phyloP scores from a whole-genome alignment of 2,888 invertebrate genomes.

The Meteorus cinctellus region DNA sequence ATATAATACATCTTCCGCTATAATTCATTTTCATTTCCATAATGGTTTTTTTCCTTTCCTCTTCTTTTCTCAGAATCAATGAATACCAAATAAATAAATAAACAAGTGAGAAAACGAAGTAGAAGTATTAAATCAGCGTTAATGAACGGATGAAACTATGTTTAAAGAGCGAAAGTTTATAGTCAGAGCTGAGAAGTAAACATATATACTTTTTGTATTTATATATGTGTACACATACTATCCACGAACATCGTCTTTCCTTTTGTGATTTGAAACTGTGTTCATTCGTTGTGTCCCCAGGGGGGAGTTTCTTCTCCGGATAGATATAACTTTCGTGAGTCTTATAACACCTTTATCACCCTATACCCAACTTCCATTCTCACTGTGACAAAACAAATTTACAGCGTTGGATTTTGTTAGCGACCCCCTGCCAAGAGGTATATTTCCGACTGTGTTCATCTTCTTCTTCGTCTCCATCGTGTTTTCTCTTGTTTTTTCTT shows the following conservation, averaged over 20 bases:
- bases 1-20: background rate
- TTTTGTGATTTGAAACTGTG: constrained; percentile 19
- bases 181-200: background rate
- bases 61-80: background rate
- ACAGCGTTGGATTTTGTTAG: constrained; percentile 49
- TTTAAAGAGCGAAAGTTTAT: constrained; percentile 1
- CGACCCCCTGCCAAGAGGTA: constrained; percentile 50
- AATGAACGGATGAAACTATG: background rate
- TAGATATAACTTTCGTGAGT: constrained; percentile 53
- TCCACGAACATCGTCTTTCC: background rate
- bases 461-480: constrained; percentile 33
- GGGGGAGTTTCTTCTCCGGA: constrained; percentile 35
- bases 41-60: background rate
- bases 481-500: constrained; percentile 15
- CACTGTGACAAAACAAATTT: constrained; percentile 62
- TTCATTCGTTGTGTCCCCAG: constrained; percentile 1
- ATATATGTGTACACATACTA: background rate
- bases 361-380: constrained; percentile 48
- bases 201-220: background rate
- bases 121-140: background rate
- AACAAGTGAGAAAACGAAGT: constrained; percentile 6
- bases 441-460: constrained; percentile 39
- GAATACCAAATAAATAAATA: constrained; percentile 1
- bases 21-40: constrained; percentile 14
- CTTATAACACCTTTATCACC: constrained; percentile 59